Percentiles rank a stretch among this genome's conserved stretches.
Evolutionary conservation across 2,888 invertebrate genomes (phyloP).

Genomic region (Eupithecia vulgata): DNA sequence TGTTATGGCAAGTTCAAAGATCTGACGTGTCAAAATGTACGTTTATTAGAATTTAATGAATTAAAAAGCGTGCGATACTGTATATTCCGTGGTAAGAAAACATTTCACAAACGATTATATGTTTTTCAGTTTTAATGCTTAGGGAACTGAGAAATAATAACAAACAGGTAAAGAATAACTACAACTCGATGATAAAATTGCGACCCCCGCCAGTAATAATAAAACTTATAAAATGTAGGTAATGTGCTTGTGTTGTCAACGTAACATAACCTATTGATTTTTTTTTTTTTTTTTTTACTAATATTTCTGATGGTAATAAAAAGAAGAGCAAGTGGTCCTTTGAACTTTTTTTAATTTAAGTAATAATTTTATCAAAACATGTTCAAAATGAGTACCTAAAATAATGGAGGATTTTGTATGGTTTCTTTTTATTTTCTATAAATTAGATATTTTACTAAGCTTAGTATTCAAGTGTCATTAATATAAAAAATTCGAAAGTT

Average conservation of each 20-base stretch:
- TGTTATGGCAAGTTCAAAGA: slow-evolving; percentile 39
- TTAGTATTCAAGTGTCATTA: not conserved
- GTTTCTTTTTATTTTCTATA: too few relatives aligned
- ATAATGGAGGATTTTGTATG: too few relatives aligned
- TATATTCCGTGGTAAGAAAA: not conserved
- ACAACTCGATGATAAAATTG: not conserved
- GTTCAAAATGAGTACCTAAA: too few relatives aligned
- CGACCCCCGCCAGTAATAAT: not conserved
- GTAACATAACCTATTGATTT: not conserved
- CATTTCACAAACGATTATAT: not conserved
- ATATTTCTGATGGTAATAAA: too few relatives aligned
- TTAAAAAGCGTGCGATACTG: not conserved
- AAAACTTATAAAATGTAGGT: not conserved
- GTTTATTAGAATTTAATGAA: not conserved
- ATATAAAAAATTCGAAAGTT: not conserved
- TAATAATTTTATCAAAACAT: not conserved
- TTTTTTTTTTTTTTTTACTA: not conserved
- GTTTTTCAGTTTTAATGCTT: not conserved
- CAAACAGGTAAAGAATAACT: not conserved
- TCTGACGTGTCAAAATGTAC: not conserved
- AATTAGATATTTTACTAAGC: too few relatives aligned
- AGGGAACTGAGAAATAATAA: not conserved
- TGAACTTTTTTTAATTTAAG: not conserved
- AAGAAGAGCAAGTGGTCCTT: too few relatives aligned
- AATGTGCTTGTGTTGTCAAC: not conserved